Evolutionary conservation across 2,113 vertebrate genomes (phyloP).

Genomic region (Cyprinodon tularosa): DNA sequence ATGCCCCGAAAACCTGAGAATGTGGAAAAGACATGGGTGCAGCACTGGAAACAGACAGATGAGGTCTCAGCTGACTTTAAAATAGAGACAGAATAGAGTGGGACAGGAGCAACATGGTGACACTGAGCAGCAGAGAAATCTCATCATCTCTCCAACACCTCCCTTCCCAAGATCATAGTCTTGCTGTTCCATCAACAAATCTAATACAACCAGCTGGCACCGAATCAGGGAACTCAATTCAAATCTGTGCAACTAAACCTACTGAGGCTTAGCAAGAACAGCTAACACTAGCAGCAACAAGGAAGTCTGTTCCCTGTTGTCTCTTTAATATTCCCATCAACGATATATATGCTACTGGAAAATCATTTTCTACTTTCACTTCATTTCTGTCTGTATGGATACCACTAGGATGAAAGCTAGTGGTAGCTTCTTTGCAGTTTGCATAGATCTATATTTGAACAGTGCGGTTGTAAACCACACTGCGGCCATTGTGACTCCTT

Average conservation of each 20-base stretch:
- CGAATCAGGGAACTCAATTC: conserved; percentile 10
- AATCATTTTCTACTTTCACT: not conserved
- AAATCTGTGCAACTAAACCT: conserved; percentile 1
- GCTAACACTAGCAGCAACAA: not conserved
- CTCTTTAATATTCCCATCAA: not conserved
- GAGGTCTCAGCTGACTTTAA: conserved; percentile 9
- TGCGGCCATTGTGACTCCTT: conserved; percentile 50
- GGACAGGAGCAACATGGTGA: conserved; percentile 22
- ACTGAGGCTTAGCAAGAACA: conserved; percentile 14
- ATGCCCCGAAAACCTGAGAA: conserved; percentile 38
- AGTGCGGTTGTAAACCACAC: not conserved
- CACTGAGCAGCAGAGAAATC: conserved; percentile 37
- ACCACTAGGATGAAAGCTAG: not conserved
- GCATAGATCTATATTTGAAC: not conserved
- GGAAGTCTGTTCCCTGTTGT: conserved; percentile 16
- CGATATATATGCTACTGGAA: not conserved
- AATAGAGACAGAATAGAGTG: not conserved
- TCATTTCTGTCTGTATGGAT: not conserved
- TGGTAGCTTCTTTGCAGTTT: not conserved
- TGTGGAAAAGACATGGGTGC: conserved; percentile 23
- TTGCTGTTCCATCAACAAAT: not conserved
- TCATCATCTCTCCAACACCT: conserved; percentile 11
- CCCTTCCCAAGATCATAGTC: not conserved
- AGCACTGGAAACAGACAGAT: conserved; percentile 13
- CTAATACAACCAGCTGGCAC: not conserved